A percentile compares a stretch with the other conserved stretches of the same genome.
These are phyloP conservation scores for Ciconia stormi DNA, from an alignment of 2,113 vertebrate species.

Conservation along the genomic window DNA sequence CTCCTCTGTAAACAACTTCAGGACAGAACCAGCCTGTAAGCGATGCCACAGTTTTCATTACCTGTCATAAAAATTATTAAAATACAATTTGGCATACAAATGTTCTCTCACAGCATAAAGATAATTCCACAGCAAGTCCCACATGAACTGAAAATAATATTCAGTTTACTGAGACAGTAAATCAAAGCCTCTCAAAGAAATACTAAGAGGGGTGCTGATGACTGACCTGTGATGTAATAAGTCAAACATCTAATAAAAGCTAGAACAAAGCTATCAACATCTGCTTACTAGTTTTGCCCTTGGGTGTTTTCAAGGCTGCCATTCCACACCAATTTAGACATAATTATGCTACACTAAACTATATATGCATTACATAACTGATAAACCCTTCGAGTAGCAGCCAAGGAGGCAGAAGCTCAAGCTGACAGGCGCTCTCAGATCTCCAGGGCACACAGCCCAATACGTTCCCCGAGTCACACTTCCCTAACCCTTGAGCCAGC, in stretches of 20 bases:
- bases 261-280: background rate
- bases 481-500: background rate
- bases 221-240: background rate
- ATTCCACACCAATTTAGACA: background rate
- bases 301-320: background rate
- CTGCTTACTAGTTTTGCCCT: background rate
- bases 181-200: background rate
- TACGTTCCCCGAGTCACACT: fast-evolving
- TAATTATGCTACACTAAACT: background rate
- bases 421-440: background rate
- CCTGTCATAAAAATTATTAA: background rate
- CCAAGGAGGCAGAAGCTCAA: background rate
- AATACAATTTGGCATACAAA: background rate
- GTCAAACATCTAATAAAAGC: background rate
- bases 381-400: background rate
- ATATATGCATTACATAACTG: background rate
- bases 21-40: background rate
- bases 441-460: background rate
- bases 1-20: background rate
- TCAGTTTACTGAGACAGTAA: background rate
- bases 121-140: background rate
- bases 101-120: background rate
- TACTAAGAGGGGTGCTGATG: background rate
- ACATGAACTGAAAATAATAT: background rate
- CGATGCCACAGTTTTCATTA: background rate